Conservation (phyloP, 2,797 vertebrate species). For the Dermochelys coriacea region DNA sequence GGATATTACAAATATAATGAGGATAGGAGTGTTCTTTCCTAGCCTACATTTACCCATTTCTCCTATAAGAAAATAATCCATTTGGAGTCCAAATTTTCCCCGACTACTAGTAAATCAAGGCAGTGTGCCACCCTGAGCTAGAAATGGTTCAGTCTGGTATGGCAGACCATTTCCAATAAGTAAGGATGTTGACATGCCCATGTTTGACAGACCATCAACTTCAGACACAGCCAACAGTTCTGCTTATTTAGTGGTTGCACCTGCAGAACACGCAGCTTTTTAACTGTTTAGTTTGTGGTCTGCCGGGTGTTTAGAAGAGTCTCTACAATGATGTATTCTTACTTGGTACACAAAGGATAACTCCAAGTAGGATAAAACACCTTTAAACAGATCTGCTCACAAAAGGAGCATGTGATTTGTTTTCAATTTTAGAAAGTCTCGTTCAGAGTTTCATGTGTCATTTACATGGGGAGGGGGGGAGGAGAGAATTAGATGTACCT, state of each 20-base stretch:
- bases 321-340: neutral
- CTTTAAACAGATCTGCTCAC: neutral
- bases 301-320: neutral
- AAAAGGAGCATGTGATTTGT: neutral
- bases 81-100: neutral
- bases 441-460: neutral
- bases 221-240: neutral
- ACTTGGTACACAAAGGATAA: neutral
- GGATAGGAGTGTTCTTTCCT: neutral
- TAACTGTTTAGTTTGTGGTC: slow-evolving; percentile 8
- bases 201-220: neutral
- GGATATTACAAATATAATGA: neutral
- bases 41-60: neutral
- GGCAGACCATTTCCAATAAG: neutral
- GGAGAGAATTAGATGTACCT: slow-evolving; percentile 78
- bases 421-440: neutral
- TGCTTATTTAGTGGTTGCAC: neutral
- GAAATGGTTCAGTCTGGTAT: neutral
- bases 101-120: fast-evolving
- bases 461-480: neutral
- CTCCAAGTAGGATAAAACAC: fast-evolving
- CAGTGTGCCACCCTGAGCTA: fast-evolving
- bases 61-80: neutral
- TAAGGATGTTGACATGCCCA: neutral
- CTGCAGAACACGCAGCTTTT: neutral